Evolutionary conservation across 2,113 vertebrate genomes (phyloP).

Genomic region (Atherinomorus stipes): DNA sequence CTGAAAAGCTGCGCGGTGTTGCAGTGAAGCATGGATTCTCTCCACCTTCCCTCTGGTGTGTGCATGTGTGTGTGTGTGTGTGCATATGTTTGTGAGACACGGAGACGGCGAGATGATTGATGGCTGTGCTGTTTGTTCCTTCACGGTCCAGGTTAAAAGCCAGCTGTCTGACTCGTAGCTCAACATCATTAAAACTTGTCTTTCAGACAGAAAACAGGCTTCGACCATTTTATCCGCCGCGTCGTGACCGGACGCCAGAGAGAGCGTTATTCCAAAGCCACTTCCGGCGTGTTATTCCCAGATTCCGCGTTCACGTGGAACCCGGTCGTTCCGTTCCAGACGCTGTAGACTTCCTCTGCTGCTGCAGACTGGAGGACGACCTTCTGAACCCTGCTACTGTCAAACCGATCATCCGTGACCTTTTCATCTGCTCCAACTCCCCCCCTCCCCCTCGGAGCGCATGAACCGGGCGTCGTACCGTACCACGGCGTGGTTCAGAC

Average conservation of each 20-base stretch:
- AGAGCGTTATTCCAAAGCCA: slow-evolving; percentile 51
- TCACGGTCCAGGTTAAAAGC: slow-evolving; percentile 55
- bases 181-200: slow-evolving; percentile 31
- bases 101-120: slow-evolving; percentile 56
- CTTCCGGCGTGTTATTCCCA: slow-evolving; percentile 61
- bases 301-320: no score
- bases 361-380: slow-evolving; percentile 63
- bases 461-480: slow-evolving; percentile 34
- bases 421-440: slow-evolving; percentile 60
- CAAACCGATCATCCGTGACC: slow-evolving; percentile 74
- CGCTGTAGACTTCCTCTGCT: slow-evolving; percentile 51
- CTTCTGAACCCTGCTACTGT: slow-evolving; percentile 72
- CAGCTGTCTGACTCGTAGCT: slow-evolving; percentile 31
- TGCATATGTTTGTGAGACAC: background rate
- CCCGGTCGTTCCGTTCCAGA: no score
- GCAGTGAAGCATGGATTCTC: slow-evolving; percentile 67
- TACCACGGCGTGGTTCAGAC: slow-evolving; percentile 46
- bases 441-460: slow-evolving; percentile 21
- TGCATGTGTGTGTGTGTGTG: slow-evolving; percentile 32
- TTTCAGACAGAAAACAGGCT: slow-evolving; percentile 2
- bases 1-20: slow-evolving; percentile 65
- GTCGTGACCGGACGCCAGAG: slow-evolving; percentile 53
- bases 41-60: slow-evolving; percentile 52
- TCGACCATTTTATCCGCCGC: slow-evolving; percentile 5
- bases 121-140: slow-evolving; percentile 52